phyloP scores from a whole-genome alignment of 2,113 vertebrate genomes.

The Amazona guildingii region DNA sequence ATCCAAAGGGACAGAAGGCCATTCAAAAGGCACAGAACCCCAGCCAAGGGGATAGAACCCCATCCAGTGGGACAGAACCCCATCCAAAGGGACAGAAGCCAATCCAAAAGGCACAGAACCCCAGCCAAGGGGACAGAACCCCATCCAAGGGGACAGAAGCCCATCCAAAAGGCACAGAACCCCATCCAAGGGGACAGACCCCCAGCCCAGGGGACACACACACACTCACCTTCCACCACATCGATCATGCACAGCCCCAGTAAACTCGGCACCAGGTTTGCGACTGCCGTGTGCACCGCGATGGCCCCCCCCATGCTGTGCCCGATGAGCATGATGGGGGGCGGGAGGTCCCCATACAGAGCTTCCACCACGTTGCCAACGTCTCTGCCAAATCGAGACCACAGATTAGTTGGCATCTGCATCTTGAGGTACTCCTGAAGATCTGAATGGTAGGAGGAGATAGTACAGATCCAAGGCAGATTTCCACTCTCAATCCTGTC shows the following conservation, averaged over 20 bases:
- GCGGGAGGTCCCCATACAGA: conserved; percentile 91
- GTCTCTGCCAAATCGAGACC: conserved; percentile 76
- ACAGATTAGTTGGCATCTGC: fast-evolving
- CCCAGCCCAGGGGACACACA: fast-evolving
- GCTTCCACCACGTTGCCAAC: conserved; percentile 91
- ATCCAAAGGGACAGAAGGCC: no score
- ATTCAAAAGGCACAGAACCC: no score
- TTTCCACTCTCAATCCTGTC: fast-evolving
- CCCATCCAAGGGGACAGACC: neutral
- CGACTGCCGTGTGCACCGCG: conserved; percentile 89
- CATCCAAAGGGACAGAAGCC: no score
- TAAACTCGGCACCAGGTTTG: conserved; percentile 89
- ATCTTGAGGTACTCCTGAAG: neutral
- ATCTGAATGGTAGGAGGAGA: neutral
- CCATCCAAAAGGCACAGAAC: fast-evolving
- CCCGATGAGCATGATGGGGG: conserved; percentile 94
- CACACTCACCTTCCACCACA: conserved; percentile 90
- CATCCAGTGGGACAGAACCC: no score
- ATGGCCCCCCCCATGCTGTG: conserved; percentile 99
- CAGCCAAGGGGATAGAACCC: no score
- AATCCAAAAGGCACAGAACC: no score
- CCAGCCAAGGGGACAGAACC: no score
- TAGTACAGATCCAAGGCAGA: fast-evolving
- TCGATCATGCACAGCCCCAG: conserved; percentile 97
- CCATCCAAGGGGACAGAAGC: fast-evolving